phyloP scores from a whole-genome alignment of 2,797 vertebrate genomes.

The Aselliscus stoliczkanus region DNA sequence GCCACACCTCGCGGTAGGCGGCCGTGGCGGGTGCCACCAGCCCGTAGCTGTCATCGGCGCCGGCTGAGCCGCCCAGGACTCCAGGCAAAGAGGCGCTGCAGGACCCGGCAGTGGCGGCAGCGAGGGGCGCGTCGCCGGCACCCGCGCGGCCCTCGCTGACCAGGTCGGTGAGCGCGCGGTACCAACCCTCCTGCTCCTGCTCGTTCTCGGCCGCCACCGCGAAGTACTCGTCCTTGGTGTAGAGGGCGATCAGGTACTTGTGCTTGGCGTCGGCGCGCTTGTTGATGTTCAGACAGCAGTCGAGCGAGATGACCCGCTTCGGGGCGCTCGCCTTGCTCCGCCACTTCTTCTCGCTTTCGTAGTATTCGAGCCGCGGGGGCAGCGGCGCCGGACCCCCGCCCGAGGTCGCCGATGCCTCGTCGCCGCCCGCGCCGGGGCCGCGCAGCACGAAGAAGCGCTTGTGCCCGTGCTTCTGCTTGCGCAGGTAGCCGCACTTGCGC shows the following conservation, averaged over 20 bases:
- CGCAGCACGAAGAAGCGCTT: slow-evolving; percentile 95
- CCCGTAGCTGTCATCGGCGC: slow-evolving; percentile 89
- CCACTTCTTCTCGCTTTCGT: slow-evolving; percentile 99
- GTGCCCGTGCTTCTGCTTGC: slow-evolving; percentile 97
- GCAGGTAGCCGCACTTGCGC: slow-evolving; percentile 95
- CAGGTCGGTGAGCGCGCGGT: slow-evolving; percentile 89
- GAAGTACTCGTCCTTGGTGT: slow-evolving; percentile 97
- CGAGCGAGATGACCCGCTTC: slow-evolving; percentile 93
- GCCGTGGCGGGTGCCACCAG: slow-evolving; percentile 87
- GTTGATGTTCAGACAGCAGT: slow-evolving; percentile 96
- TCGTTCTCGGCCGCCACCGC: slow-evolving; percentile 96
- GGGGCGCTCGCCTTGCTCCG: slow-evolving; percentile 92
- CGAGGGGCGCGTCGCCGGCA: slow-evolving; percentile 75
- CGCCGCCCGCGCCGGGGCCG: slow-evolving; percentile 84
- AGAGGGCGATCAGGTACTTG: slow-evolving; percentile 96
- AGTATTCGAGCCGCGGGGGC: slow-evolving; percentile 94
- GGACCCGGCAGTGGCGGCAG: slow-evolving; percentile 66
- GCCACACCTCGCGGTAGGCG: slow-evolving; percentile 96
- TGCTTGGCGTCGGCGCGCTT: slow-evolving; percentile 97
- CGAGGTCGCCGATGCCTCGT: slow-evolving; percentile 68
- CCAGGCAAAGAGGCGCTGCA: slow-evolving; percentile 77
- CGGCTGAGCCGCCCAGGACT: slow-evolving; percentile 65
- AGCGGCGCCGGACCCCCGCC: slow-evolving; percentile 82
- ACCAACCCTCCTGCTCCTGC: slow-evolving; percentile 96
- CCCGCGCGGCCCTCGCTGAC: slow-evolving; percentile 88